phyloP scores from a whole-genome alignment of 2,113 vertebrate genomes.

The Tyrannus savana region DNA sequence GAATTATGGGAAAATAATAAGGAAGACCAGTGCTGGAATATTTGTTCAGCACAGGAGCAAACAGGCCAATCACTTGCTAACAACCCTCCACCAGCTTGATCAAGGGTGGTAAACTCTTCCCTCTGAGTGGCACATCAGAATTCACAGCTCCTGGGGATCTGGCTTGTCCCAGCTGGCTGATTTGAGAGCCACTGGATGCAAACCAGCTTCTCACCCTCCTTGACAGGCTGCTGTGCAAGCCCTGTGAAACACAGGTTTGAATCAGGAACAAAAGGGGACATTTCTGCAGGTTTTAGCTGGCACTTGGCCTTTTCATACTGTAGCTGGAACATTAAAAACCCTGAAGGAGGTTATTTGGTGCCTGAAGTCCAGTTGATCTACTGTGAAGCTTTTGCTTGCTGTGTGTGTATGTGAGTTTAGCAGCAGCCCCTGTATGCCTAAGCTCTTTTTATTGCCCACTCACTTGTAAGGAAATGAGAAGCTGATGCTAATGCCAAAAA shows the following conservation, averaged over 20 bases:
- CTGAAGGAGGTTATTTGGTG: not conserved
- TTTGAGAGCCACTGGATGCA: fast-evolving
- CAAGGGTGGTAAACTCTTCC: not conserved
- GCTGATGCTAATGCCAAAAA: not conserved
- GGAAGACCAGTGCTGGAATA: not conserved
- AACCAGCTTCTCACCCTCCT: not conserved
- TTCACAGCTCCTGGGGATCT: not conserved
- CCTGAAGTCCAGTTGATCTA: not conserved
- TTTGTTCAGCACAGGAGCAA: not conserved
- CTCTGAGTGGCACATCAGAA: not conserved
- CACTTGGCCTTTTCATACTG: not conserved
- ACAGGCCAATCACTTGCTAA: not conserved
- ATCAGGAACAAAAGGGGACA: not conserved
- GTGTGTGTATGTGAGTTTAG: constrained; percentile 5
- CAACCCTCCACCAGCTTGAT: not conserved
- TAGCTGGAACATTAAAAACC: not conserved
- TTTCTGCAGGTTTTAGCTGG: not conserved
- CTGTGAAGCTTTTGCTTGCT: not conserved
- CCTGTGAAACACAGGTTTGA: fast-evolving
- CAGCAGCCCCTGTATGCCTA: not conserved
- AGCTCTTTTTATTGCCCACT: constrained; percentile 33
- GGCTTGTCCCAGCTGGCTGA: not conserved
- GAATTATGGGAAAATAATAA: not conserved
- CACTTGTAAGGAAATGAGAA: constrained; percentile 14
- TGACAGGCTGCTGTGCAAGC: not conserved